Evolutionary conservation across 92 coral and sea anemone genomes (phyloP).

Genomic region (Epizoanthus stellaris): DNA sequence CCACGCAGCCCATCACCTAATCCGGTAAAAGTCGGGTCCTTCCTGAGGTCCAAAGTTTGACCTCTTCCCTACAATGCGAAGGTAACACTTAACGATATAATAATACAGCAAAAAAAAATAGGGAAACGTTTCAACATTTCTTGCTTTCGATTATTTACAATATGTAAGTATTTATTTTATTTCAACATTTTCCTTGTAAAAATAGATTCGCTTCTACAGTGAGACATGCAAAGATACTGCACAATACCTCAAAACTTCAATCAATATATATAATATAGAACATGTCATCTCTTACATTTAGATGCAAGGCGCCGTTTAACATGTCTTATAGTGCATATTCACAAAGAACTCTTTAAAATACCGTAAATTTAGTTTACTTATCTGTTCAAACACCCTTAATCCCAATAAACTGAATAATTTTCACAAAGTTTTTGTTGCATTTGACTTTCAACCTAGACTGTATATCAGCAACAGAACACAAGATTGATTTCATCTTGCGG

Average conservation of each 20-base stretch:
- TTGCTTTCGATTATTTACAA: too few species aligned
- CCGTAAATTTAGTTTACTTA: neutral
- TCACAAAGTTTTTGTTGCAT: too few species aligned
- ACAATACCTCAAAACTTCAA: neutral
- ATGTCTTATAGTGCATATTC: neutral
- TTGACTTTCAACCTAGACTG: too few species aligned
- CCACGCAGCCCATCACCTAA: too few species aligned
- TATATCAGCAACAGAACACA: neutral
- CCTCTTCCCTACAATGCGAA: too few species aligned
- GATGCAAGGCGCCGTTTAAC: neutral
- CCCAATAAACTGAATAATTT: too few species aligned
- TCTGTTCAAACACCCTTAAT: neutral
- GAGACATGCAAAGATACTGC: neutral
- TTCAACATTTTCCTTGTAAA: slow-evolving; percentile 2
- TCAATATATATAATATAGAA: too few species aligned
- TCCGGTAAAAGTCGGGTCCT: too few species aligned
- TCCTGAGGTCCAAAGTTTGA: too few species aligned
- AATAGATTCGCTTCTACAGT: slow-evolving; percentile 8
- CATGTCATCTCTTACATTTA: neutral
- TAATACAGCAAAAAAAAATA: too few species aligned
- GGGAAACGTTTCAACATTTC: too few species aligned
- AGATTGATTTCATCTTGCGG: neutral
- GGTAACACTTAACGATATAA: too few species aligned
- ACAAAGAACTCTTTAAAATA: slow-evolving; percentile 7
- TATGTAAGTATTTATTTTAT: neutral